Base-by-base conservation (phyloP, 2,888 invertebrate species). In the Volucella inanis region DNA sequence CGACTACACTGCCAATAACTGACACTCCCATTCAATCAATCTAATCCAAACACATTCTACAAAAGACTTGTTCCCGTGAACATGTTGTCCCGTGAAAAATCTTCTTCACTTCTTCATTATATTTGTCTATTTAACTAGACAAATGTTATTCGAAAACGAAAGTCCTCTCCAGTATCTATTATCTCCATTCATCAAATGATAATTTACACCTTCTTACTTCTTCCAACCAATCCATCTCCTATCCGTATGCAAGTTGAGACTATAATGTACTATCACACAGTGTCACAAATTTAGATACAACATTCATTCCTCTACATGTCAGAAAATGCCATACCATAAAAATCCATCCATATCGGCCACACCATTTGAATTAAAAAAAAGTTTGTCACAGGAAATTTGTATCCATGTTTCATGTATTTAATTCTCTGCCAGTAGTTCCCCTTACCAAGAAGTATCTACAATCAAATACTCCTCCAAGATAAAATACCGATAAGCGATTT, bases 271-370 rank as follows among this genome's bases (percentile, higher is more conserved):
- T 70, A 49, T 57, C 22, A 10, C 31, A 64, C 54, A 49, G 15
- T 41, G 38, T 54, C 43, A 67, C 61, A 71, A 61, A 61, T 65
- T 82, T 67, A 76, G 70, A 72, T 54, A 62, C 62, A 62, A 62
- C 52, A 71, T 61, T 41, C 41, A 68, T 78, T 83, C 78, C 67
- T 65, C 18, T 61, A 43, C 65, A 43, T 41, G 39, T 55, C 61
- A 65, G 71, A 71, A 80, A 76, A 71, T 70, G 74, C 55, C 79
- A 70, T 80, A 45, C n/a, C n/a, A n/a, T n/a, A 80, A 76, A 55
- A 54, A 45, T 59, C n/a, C 49, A 43, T 8, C 11, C 49, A 49
- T 64, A 71, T 57, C 38, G 57, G 70, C n/a, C 61, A 67, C 39
- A 14, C 50, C 49, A 64, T 12, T 78, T 45, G 31, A 87, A 87